Evolutionary conservation across 2,113 vertebrate species (phyloP).

Genomic region (Osmerus mordax): DNA sequence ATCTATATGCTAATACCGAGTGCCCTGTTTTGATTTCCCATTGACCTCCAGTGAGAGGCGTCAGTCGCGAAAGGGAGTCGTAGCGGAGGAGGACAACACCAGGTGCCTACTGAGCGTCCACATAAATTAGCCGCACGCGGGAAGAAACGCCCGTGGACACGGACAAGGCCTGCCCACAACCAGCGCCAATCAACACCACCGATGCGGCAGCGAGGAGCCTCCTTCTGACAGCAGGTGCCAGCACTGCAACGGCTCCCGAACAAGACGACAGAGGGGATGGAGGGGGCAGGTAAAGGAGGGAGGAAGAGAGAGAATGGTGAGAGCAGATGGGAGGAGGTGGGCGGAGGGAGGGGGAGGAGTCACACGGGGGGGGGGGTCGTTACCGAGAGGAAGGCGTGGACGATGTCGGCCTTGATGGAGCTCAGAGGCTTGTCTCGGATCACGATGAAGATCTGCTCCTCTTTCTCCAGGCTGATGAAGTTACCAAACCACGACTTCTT

Average conservation of each 20-base stretch:
- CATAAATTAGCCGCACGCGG: constrained; percentile 56
- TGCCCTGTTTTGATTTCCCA: constrained; percentile 62
- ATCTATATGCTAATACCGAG: constrained; percentile 75
- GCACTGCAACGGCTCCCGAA: constrained; percentile 9
- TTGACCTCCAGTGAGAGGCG: constrained; percentile 63
- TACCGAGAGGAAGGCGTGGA: constrained; percentile 98
- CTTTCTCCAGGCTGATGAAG: constrained; percentile 98
- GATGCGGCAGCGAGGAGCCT: constrained; percentile 8
- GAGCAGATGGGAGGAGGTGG: background rate
- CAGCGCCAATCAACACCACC: constrained; percentile 26
- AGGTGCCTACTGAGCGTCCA: constrained; percentile 56
- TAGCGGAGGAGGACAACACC: constrained; percentile 38
- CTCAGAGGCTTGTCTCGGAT: constrained; percentile 97
- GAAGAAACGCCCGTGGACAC: constrained; percentile 40
- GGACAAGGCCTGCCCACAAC: constrained; percentile 15
- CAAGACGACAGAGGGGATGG: background rate
- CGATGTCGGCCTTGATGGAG: constrained; percentile 98
- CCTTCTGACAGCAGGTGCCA: constrained; percentile 26
- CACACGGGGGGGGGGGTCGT: constrained; percentile 31
- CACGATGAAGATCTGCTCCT: constrained; percentile 98
- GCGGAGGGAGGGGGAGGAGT: background rate
- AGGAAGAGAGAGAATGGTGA: background rate
- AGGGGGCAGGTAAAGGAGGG: background rate
- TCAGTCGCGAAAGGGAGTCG: constrained; percentile 52
- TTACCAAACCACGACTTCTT: constrained; percentile 99